These are phyloP conservation scores for Heliconius eleuchia DNA, from an alignment of 1,140 invertebrate genomes.

Conservation along the genomic window DNA sequence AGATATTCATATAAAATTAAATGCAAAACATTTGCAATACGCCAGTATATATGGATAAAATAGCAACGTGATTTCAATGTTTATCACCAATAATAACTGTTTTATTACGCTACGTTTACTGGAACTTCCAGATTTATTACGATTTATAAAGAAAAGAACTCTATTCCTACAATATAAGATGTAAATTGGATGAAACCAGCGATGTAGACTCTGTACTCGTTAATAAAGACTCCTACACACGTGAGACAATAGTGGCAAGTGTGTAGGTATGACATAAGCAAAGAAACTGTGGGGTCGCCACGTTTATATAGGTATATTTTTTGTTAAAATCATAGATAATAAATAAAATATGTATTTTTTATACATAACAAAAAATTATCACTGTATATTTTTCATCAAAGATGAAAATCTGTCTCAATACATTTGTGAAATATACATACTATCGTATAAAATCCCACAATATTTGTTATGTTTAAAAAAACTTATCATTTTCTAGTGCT, in stretches of 20 bases:
- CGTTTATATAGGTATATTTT: conserved; percentile 25
- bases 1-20: not conserved
- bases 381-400: too few relatives aligned
- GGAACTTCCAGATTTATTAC: not conserved
- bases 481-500: too few relatives aligned
- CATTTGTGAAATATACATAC: too few relatives aligned
- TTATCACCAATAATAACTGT: conserved; percentile 19
- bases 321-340: not conserved
- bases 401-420: too few relatives aligned
- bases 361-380: too few relatives aligned
- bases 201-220: conserved; percentile 10
- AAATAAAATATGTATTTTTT: not conserved
- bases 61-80: not conserved
- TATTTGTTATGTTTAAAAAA: too few relatives aligned
- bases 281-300: conserved; percentile 43
- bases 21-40: not conserved
- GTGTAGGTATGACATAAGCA: conserved; percentile 43
- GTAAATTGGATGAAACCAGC: not conserved
- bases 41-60: not conserved
- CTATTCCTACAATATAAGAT: conserved; percentile 38
- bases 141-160: conserved; percentile 22
- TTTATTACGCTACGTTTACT: conserved; percentile 19
- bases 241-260: conserved; percentile 54
- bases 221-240: conserved; percentile 58
- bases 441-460: too few relatives aligned